Conservation (phyloP, 2,888 invertebrate genomes). For the Agriotes lineatus region DNA sequence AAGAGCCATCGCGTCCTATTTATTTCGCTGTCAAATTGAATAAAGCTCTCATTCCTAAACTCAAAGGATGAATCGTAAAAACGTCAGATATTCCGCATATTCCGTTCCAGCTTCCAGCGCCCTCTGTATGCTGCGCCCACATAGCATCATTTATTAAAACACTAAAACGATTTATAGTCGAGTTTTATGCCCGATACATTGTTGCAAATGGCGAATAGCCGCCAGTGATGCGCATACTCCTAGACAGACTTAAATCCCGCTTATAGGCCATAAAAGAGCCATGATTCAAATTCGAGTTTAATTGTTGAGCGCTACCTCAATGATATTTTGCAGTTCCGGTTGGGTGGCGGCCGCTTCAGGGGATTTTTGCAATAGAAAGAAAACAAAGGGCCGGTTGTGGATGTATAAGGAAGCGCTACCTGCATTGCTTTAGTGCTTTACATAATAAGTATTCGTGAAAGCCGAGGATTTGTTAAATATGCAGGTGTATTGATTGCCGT, state of each 20-base stretch:
- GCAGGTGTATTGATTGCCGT: not conserved
- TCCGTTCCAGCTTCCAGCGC: not conserved
- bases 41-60: no score
- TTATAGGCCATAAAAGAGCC: not conserved
- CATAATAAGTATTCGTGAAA: not conserved
- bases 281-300: no score
- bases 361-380: conserved; percentile 16
- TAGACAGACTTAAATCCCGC: not conserved
- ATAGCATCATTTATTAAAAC: conserved; percentile 32
- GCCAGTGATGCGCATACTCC: not conserved
- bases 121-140: not conserved
- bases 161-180: conserved; percentile 26
- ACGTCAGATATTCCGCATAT: conserved; percentile 21
- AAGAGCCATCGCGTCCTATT: no score
- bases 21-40: no score
- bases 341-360: not conserved
- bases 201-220: conserved; percentile 23
- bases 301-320: no score
- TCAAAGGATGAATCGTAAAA: conserved; percentile 21
- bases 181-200: conserved; percentile 34
- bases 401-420: not conserved
- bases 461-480: not conserved
- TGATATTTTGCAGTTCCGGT: no score
- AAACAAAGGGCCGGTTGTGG: conserved; percentile 2
- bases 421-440: not conserved